phyloP scores from a whole-genome alignment of 2,888 invertebrate genomes.

The Orchesella flavescens region DNA sequence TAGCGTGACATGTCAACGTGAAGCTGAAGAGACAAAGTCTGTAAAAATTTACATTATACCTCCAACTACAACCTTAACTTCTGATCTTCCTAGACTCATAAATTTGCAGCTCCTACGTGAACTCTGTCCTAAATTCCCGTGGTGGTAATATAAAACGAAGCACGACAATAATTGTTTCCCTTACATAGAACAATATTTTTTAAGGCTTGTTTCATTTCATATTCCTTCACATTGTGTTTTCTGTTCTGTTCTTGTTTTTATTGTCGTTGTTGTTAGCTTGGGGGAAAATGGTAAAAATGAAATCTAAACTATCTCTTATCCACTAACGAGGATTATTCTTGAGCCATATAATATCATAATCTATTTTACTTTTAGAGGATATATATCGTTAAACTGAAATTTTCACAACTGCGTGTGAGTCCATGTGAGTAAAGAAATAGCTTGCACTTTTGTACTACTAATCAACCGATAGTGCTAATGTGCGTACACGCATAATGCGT shows the following conservation, averaged over 20 bases:
- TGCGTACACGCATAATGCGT: constrained; percentile 16
- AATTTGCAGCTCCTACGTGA: background rate
- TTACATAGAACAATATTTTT: constrained; percentile 5
- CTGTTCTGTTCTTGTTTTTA: constrained; percentile 1
- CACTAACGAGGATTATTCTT: background rate
- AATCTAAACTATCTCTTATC: background rate
- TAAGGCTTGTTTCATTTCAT: too few relatives aligned
- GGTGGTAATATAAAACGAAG: too few relatives aligned
- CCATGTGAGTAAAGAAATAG: too few relatives aligned
- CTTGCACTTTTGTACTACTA: background rate
- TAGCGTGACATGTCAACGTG: constrained; percentile 56
- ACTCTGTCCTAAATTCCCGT: background rate
- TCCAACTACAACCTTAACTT: background rate
- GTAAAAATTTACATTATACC: constrained; percentile 23
- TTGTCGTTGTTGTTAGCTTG: background rate
- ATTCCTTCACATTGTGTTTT: too few relatives aligned
- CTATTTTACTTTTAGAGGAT: too few relatives aligned
- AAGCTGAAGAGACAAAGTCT: background rate
- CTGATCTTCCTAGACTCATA: constrained; percentile 9
- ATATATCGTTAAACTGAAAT: too few relatives aligned
- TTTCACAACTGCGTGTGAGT: too few relatives aligned
- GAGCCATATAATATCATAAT: too few relatives aligned
- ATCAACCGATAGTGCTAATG: background rate
- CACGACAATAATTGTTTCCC: background rate
- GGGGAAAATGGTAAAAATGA: background rate